Conservation (phyloP, 2,113 vertebrate genomes). For the Pomatorhinus ruficollis region DNA sequence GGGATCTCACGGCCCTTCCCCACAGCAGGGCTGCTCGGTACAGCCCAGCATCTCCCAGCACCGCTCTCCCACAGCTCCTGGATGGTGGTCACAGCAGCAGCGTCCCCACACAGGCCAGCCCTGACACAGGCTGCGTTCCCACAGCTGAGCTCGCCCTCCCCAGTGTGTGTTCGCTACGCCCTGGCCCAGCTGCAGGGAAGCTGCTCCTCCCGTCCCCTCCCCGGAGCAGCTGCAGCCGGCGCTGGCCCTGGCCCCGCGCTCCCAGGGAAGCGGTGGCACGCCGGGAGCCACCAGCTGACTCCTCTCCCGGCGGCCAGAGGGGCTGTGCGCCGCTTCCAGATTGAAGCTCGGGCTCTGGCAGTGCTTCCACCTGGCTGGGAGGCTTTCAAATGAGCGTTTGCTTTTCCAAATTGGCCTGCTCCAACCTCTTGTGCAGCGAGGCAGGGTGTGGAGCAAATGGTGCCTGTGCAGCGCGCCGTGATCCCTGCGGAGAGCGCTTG, state of each 20-base stretch:
- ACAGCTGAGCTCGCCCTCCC: background rate
- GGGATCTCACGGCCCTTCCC: background rate
- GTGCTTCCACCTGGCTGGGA: slow-evolving; percentile 4
- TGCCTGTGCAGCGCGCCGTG: background rate
- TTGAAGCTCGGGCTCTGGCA: background rate
- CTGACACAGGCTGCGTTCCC: background rate
- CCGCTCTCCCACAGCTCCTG: rapidly evolving
- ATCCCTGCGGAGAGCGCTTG: background rate
- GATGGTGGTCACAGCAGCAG: rapidly evolving
- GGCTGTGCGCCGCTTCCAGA: background rate
- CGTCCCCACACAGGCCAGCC: background rate
- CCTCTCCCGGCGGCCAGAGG: background rate
- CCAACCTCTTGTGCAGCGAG: background rate
- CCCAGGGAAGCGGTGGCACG: background rate
- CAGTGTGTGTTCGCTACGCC: rapidly evolving
- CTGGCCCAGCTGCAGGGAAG: background rate
- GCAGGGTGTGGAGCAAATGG: slow-evolving; percentile 2
- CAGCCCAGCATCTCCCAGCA: background rate
- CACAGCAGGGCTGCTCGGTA: rapidly evolving
- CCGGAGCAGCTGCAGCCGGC: background rate
- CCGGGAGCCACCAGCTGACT: background rate
- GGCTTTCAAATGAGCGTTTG: slow-evolving; percentile 12
- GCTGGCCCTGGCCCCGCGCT: background rate
- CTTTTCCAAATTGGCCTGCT: slow-evolving; percentile 15
- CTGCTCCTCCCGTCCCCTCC: background rate